Evolutionary conservation across 2,888 invertebrate species (phyloP).

Genomic region (Deroplatys truncata): DNA sequence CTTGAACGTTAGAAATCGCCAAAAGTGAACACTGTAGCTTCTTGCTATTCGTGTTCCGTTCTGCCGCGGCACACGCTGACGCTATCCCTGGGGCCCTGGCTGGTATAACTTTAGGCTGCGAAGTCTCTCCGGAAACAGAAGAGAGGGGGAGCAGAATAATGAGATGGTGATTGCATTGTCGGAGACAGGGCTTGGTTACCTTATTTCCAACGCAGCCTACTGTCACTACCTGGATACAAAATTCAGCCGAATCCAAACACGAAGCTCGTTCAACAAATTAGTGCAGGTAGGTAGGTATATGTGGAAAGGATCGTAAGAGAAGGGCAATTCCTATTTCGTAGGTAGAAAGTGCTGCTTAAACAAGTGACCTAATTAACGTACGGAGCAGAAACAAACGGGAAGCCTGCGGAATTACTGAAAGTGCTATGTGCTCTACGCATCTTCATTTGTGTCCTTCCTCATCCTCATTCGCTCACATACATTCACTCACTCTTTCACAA

Average conservation of each 20-base stretch:
- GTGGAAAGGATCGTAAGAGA: too few species aligned
- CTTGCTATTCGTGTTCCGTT: neutral
- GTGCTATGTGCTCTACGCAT: neutral
- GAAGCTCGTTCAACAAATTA: too few species aligned
- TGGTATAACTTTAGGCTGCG: slow-evolving; percentile 2
- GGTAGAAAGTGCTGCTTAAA: too few species aligned
- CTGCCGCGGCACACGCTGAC: too few species aligned
- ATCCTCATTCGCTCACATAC: too few species aligned
- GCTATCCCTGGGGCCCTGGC: neutral
- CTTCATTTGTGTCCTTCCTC: neutral
- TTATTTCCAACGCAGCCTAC: neutral
- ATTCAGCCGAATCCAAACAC: too few species aligned
- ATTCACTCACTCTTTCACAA: neutral
- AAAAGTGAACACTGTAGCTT: too few species aligned
- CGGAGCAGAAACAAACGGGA: neutral
- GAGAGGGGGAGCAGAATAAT: neutral
- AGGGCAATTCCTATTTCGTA: too few species aligned
- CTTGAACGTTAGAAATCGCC: too few species aligned
- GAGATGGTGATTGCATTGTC: slow-evolving; percentile 17
- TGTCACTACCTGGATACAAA: neutral
- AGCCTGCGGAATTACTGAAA: too few species aligned
- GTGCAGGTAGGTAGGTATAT: too few species aligned
- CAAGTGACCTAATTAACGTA: neutral
- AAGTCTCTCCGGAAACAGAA: neutral
- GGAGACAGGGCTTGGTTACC: neutral